Conservation (phyloP, 1,140 invertebrate species). For the Bombus confusus region DNA sequence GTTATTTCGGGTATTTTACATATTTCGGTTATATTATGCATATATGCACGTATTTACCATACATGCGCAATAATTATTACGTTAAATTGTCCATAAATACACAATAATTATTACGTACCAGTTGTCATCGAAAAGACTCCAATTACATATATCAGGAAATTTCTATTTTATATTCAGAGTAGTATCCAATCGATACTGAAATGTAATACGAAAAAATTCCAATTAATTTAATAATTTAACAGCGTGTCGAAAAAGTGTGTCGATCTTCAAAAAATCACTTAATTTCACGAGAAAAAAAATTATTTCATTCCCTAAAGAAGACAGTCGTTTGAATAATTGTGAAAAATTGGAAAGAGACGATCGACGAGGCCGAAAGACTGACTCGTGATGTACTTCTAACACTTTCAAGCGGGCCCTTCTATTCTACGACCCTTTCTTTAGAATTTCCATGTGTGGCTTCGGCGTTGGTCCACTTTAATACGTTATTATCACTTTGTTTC, state of each 20-base stretch:
- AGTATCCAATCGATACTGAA: too few relatives aligned
- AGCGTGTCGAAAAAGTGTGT: too few relatives aligned
- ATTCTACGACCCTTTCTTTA: conserved; percentile 67
- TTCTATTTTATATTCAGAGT: background rate
- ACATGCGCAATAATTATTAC: too few relatives aligned
- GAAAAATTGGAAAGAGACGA: background rate
- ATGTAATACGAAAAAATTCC: too few relatives aligned
- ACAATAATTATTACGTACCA: too few relatives aligned
- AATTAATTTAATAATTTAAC: too few relatives aligned
- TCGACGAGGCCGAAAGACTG: conserved; percentile 58
- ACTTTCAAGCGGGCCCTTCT: conserved; percentile 67
- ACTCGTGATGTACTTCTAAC: conserved; percentile 61
- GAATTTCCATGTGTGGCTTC: conserved; percentile 68
- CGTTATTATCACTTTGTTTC: conserved; percentile 63
- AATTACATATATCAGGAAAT: background rate
- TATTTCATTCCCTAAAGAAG: background rate
- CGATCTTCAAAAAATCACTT: background rate
- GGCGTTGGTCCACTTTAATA: conserved; percentile 69
- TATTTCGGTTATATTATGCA: too few relatives aligned
- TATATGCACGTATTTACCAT: too few relatives aligned
- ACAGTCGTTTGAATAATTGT: background rate
- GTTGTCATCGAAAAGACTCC: background rate
- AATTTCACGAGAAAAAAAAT: background rate
- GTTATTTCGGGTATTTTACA: too few relatives aligned
- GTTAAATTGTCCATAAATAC: too few relatives aligned